Base-by-base conservation (phyloP, 2,113 vertebrate species). In the Mystacornis crossleyi region DNA sequence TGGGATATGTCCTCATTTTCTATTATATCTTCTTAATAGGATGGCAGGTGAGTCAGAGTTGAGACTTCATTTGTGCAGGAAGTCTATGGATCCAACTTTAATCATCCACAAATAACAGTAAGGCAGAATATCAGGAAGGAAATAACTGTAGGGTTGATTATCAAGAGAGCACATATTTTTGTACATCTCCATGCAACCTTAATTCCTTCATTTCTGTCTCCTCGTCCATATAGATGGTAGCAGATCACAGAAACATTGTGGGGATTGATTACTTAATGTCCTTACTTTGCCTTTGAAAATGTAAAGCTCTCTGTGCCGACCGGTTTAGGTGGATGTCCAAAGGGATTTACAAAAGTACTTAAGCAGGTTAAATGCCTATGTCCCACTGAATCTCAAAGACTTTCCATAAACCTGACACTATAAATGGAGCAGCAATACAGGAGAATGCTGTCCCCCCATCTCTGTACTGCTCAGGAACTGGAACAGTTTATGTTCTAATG, bases 321-420 rank as follows among this genome's bases (percentile, higher is more conserved):
- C 55, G 71, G 67, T 96, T 95, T 26, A 93, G 95, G 91, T 92
- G 64, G 38, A 69, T 60, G 64, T 43, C 82, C 93, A 92, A 83
- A 93, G 80, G 89, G 93, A 97, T 95, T 97, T 92, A 86, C 47
- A 60, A 71, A 96, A 95, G 94, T 81, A 78, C 80, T 91, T 92
- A 78, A 92, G 94, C 80, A 95, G 95, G 96, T 78, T 92, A 96
- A 96, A 93, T 83, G 80, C 89, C 93, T 62, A 70, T 31, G 12
- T 81, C 72, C 80, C 64, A 86, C 51, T 83, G 92, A 66, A 51
- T 94, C 50, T 73, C 71, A 86, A 83, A 95, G 89, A 74, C 75
- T 81, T 84, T 58, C 67, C 55, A 92, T 71, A 89, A 78, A 89
- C 89, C 64, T 74, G 55, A 40, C 80, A 18, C 82, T 83, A 40